These are phyloP conservation scores for Drosophila paulistorum DNA, from an alignment of 1,140 invertebrate genomes.

Conservation along the genomic window DNA sequence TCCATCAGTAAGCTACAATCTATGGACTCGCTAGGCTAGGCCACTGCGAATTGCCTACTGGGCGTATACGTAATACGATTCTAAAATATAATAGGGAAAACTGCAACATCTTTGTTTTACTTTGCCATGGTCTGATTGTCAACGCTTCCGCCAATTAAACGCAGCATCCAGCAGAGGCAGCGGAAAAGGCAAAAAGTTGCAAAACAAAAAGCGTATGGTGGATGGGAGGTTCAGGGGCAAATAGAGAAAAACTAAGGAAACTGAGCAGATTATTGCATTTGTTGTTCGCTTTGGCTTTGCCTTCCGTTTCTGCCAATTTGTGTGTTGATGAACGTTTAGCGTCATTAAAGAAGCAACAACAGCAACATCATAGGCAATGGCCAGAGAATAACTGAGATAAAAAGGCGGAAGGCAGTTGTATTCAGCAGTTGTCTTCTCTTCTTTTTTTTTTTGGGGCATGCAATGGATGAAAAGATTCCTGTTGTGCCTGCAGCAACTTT, in stretches of 20 bases:
- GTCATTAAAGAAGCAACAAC: conserved; percentile 66
- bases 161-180: conserved; percentile 25
- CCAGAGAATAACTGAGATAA: conserved; percentile 22
- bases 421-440: neutral
- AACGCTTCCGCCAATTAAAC: conserved; percentile 71
- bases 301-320: conserved; percentile 15
- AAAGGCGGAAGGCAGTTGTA: conserved; percentile 15
- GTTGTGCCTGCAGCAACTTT: conserved; percentile 61
- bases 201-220: neutral
- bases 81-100: neutral
- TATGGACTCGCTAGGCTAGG: neutral
- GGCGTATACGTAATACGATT: conserved; percentile 42
- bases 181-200: conserved; percentile 10
- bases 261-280: conserved; percentile 68
- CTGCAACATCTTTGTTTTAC: conserved; percentile 4
- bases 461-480: conserved; percentile 52
- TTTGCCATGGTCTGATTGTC: conserved; percentile 53
- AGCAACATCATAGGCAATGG: conserved; percentile 43
- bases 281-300: conserved; percentile 21
- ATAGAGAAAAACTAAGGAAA: conserved; percentile 26
- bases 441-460: conserved; percentile 27
- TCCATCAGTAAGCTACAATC: neutral
- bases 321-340: conserved; percentile 75
- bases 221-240: neutral
- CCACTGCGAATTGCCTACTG: conserved; percentile 13